These are phyloP conservation scores for Cnemophilus loriae DNA, from an alignment of 2,113 vertebrate species.

Conservation along the genomic window DNA sequence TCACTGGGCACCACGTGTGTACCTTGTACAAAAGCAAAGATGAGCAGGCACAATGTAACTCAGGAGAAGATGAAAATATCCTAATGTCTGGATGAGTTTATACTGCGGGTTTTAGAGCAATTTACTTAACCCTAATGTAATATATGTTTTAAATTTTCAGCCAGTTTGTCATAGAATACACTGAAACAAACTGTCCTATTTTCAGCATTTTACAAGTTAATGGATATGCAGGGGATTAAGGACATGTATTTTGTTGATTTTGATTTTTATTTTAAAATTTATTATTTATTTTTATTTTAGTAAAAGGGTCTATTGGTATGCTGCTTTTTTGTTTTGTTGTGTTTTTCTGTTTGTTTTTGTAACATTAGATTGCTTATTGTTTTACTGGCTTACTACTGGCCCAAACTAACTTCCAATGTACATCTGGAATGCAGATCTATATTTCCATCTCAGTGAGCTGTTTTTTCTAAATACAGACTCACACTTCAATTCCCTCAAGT, in stretches of 20 bases:
- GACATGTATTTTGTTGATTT: not conserved
- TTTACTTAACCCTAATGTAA: not conserved
- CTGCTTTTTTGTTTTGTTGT: not conserved
- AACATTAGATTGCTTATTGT: not conserved
- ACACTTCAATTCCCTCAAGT: not conserved
- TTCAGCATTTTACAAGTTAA: not conserved
- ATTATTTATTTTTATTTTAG: not conserved
- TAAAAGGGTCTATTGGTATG: not conserved
- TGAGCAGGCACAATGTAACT: not conserved
- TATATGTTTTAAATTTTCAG: not conserved
- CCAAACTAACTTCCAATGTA: not conserved
- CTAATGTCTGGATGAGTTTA: not conserved
- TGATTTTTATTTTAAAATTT: not conserved
- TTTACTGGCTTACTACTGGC: not conserved
- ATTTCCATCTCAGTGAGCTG: not conserved
- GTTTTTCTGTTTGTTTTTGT: not conserved
- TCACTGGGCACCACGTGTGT: fast-evolving
- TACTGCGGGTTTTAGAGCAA: not conserved
- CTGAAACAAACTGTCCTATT: not conserved
- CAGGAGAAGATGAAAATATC: not conserved
- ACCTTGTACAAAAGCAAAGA: not conserved
- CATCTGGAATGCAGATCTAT: not conserved
- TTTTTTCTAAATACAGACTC: not conserved
- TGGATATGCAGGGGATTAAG: not conserved
- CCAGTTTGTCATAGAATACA: not conserved